phyloP scores from a whole-genome alignment of 2,113 vertebrate species.

The Larimichthys crocea region DNA sequence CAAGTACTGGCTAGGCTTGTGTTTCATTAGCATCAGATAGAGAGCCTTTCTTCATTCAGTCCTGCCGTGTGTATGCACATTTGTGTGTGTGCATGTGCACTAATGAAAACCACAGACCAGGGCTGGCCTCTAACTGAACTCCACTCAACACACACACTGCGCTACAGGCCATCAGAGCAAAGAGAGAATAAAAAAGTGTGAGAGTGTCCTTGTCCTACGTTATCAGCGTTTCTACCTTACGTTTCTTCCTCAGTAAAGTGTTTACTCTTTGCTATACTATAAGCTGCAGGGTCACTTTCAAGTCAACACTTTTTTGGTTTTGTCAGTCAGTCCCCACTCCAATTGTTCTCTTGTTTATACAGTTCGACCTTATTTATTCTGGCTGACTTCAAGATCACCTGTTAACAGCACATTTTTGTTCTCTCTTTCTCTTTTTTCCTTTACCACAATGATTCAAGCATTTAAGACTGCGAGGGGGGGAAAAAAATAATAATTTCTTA shows the following conservation, averaged over 20 bases:
- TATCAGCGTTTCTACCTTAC: slow-evolving; percentile 3
- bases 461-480: not conserved
- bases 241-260: not conserved
- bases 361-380: not conserved
- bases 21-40: slow-evolving; percentile 78
- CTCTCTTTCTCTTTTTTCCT: not conserved
- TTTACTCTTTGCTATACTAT: slow-evolving; percentile 18
- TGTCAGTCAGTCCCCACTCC: slow-evolving; percentile 13
- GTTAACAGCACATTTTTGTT: not conserved
- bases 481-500: not conserved
- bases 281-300: slow-evolving; percentile 17
- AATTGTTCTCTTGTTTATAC: not conserved
- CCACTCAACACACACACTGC: slow-evolving; percentile 29
- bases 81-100: slow-evolving; percentile 34
- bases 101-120: slow-evolving; percentile 54
- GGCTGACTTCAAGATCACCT: not conserved
- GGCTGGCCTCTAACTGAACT: slow-evolving; percentile 58
- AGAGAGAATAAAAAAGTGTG: slow-evolving; percentile 13
- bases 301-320: slow-evolving; percentile 10
- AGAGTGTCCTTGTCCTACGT: slow-evolving; percentile 21
- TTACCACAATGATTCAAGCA: not conserved
- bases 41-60: slow-evolving; percentile 64
- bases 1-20: slow-evolving; percentile 64
- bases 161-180: slow-evolving; percentile 15
- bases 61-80: slow-evolving; percentile 31